Evolutionary conservation across 2,888 invertebrate species (phyloP), one percentile per base, ranked within the genome.

Genomic region (Drosophila histrio): DNA sequence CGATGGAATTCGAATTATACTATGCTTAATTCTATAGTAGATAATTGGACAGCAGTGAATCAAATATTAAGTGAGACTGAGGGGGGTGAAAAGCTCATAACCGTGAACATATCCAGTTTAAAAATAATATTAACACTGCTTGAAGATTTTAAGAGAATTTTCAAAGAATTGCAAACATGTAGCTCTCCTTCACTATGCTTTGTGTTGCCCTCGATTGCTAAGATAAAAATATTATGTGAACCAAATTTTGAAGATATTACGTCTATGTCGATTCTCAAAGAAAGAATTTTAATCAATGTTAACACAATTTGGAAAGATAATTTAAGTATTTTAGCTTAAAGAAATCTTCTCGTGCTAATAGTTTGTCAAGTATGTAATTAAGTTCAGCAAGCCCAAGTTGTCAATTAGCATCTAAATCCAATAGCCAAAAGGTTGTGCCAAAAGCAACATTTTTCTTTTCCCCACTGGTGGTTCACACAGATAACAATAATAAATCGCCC

Each of bases 1-100:
- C 39, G 41, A 17, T 61, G 47, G 46, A 54, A 39, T 13, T 61
- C 53, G 1, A 39, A 39, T 22, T 61, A 46, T 30, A 47, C 24
- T 22, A 60, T 60, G 60, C 36, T 52, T 38, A 38, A 60, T 15
- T 60, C 52, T 28, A 61, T 61, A 9, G 22, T 24, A 1, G 53
- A 61, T 39, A 61, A 54, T 13, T 53, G 53, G 53, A 11, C 19
- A 11, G 3, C 21, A 22, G 39, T 53, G 2, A 53, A 53, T 21
- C 7, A 30, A 2, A 30, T 53, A 30, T 53, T 53, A 41, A 30
- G 19, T 22, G 39, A 39, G 11, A 7, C 15, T 17, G 36, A 39
- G 4, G 22, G 22, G 26, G 17, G 5, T n/a, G 8, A 56, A 28
- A 56, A 21, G 19, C 21, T 38, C 1, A 9, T 56, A 5, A 34